Base-by-base conservation (phyloP, 2,113 vertebrate species). In the Rhinolophus sinicus region DNA sequence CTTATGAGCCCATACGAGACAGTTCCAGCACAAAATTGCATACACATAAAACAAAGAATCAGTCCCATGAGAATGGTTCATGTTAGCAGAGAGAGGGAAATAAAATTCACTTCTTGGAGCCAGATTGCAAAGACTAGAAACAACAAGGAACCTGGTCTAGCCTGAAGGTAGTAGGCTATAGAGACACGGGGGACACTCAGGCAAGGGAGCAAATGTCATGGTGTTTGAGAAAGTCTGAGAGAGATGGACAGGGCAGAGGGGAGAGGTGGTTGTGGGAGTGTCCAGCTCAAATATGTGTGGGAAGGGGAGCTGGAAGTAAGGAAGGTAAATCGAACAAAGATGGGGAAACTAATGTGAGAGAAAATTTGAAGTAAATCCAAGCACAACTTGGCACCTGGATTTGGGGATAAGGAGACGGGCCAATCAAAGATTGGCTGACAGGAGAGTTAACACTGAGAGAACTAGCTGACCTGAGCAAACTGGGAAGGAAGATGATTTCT, bases 201-300 rank as follows among this genome's bases (percentile, higher is more conserved):
- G 8, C 47, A 70, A 69, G n/a, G 18, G 24, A 83, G 11, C 12
- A 18, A 30, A 9, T 6, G 2, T 22, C 4, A 0, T 50, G 52
- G 24, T 62, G 81, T 21, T 54, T 19, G 11, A 58, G 65, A 38
- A 52, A n/a, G 38, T 4, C 15, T 6, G 7, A 65, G 73, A 22
- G 14, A 22, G 22, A 21, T 28, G 8, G 0, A 6, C 2, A 33
- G 40, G 16, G 19, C 0, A 26, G 67, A n/a, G 14, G 14, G 47
- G 50, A 15, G 33, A 65, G 19, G 16, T 21, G 3, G n/a, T 19
- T 6, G 8, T 26, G 26, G 14, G 18, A 19, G 7, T 21, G 16
- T 28, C 80, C 11, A 2, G 7, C 18, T 52, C 21, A 54, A 22
- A 56, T 11, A 5, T 22, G 13, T 14, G 13, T 4, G 1, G 26